Evolutionary conservation across 2,888 invertebrate species (phyloP), one percentile per base, ranked within the genome.

Genomic region (Stenodema calcarata): DNA sequence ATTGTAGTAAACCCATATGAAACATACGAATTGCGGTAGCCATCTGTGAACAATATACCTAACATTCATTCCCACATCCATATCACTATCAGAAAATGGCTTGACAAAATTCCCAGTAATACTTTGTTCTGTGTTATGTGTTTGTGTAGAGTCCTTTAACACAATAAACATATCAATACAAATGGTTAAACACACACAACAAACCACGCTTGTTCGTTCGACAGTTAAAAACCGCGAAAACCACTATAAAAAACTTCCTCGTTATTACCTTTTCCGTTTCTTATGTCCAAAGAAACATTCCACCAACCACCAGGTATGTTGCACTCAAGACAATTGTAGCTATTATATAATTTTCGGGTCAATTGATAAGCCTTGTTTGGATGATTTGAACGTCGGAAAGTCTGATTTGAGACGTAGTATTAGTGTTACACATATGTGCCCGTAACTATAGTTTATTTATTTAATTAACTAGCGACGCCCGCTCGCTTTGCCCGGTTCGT

Each of bases 101-200:
- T 78, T 78, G 44, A 78, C 73, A 78, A 78, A 76, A 78, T 78
- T 44, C 44, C 23, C 78, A 44, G 78, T 78, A 23, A 78, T 44
- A 76, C 78, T 78, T 44, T 44, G 47, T 80, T 80, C 28, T 80
- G 80, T 80, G 54, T 80, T 80, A 28, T 80, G 80, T 80, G 80
- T 80, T 80, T 80, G 80, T 80, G 80, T 30, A 80, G 54, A 80
- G 80, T 80, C 80, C 80, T 80, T 54, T 80, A 54, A 80, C 80
- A 80, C 80, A 54, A 78, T 44, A 44, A 44, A 78, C 42, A 78
- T 44, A 41, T 44, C n/a, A n/a, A 78, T 18, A 30, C 0, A 35
- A 73, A 30, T 41, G 14, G 16, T 54, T 4, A 54, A 54, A 30
- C 30, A 73, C 73, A 41, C 35, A 73, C 73, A 41, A 12, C 30